A percentile compares a stretch with the other conserved stretches of the same genome.
phyloP scores from a whole-genome alignment of 2,797 vertebrate genomes.

The Danio aesculapii region DNA sequence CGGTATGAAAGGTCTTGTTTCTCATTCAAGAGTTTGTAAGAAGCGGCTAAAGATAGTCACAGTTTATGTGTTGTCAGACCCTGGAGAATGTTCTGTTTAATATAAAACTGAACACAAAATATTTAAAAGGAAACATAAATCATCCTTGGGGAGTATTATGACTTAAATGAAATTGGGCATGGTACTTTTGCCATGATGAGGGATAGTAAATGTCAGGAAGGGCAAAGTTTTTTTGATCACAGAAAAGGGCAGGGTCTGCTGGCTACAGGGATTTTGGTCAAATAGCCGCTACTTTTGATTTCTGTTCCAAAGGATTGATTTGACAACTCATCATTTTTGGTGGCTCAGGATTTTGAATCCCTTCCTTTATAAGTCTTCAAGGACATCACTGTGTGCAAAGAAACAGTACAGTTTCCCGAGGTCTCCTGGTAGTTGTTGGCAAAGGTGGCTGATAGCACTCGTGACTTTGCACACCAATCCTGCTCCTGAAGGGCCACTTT shows the following conservation, averaged over 20 bases:
- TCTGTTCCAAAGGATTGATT: background rate
- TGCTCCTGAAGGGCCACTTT: background rate
- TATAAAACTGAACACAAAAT: background rate
- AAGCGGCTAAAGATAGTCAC: background rate
- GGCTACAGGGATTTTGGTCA: background rate
- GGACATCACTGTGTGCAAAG: background rate
- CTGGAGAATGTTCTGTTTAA: background rate
- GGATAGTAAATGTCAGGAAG: background rate
- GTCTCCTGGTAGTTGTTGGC: background rate
- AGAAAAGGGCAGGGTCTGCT: background rate
- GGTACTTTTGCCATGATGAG: background rate
- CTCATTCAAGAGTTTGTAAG: background rate
- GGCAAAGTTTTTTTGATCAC: background rate
- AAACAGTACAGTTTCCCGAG: background rate
- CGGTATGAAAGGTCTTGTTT: background rate
- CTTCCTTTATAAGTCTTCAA: background rate
- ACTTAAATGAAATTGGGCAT: background rate
- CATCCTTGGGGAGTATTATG: background rate
- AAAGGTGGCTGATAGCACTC: background rate
- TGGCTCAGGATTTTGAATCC: background rate
- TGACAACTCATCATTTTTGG: background rate
- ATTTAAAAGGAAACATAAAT: background rate
- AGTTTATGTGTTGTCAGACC: background rate
- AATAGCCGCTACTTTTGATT: background rate
- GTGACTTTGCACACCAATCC: background rate